Evolutionary conservation across 2,113 vertebrate species (phyloP).

Genomic region (Mirza zaza): DNA sequence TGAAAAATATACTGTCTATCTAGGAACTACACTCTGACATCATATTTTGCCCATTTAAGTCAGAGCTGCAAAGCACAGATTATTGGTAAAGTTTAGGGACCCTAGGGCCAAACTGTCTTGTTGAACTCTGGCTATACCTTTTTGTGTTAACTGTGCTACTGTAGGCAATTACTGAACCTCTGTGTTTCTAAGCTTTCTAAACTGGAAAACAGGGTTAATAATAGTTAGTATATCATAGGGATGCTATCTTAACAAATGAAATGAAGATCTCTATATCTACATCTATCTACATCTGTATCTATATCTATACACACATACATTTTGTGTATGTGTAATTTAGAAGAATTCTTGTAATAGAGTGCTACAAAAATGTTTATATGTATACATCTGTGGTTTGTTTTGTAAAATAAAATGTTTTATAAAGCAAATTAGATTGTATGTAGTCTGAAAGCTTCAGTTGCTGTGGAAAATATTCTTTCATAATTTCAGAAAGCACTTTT

Average conservation of each 20-base stretch:
- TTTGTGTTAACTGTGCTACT: background rate
- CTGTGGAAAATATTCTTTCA: background rate
- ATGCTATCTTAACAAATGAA: background rate
- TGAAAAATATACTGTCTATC: background rate
- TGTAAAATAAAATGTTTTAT: background rate
- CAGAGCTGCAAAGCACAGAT: background rate
- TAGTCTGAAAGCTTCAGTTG: background rate
- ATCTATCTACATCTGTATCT: background rate
- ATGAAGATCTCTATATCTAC: background rate
- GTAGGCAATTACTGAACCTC: background rate
- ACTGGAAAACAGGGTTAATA: background rate
- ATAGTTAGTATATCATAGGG: background rate
- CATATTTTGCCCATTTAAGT: background rate
- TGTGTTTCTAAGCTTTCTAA: background rate
- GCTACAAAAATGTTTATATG: background rate
- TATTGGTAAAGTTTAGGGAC: background rate
- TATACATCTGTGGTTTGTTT: background rate
- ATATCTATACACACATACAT: background rate
- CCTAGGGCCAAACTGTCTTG: background rate
- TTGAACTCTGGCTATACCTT: background rate
- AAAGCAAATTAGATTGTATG: background rate
- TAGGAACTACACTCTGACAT: background rate
- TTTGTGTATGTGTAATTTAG: background rate
- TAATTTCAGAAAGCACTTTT: background rate
- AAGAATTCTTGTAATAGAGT: background rate